Evolutionary conservation across 2,113 vertebrate species (phyloP), one percentile per base, ranked within the genome.

Genomic region (Erpornis zantholeuca): DNA sequence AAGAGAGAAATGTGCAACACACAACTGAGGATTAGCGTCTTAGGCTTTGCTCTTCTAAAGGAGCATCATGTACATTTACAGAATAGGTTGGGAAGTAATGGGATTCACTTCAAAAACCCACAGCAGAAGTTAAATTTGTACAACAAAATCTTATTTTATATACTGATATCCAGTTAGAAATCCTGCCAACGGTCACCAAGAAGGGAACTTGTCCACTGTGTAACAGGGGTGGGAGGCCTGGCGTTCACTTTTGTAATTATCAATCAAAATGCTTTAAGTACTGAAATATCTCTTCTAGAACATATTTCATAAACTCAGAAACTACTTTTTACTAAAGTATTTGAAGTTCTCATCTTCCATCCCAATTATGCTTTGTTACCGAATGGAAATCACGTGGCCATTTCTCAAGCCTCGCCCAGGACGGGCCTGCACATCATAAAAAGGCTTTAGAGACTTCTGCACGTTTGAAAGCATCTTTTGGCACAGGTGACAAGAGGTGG

Each of bases 51-150:
- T 77, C 45, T 64, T 81, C 88, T 45, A 59, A 33, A 78, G 13
- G 1, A 45, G 9, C 2, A 27, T 14, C 52, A 35, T 0, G 0
- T 11, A 47, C 3, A 8, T 66, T 64, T 52, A 56, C 16, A 82
- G 49, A 61, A 35, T 22, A n/a, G 24, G n/a, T 57, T 72, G 5
- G n/a, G 11, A 76, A 90, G 90, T 38, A 50, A 90, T 23, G 29
- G 69, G 7, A 60, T 40, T 64, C 36, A 56, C 28, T 68, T 22
- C 33, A 75, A 86, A 92, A 82, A 29, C 4, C 9, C 65, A n/a
- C 4, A 38, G 19, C 12, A 66, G 15, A 53, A 82, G 15, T 60
- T 64, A 20, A 40, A 72, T 11, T 4, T 15, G 17, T 16, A 79
- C n/a, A 79, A 72, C 0, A 56, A 21, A 76, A 82, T 18, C 19